phyloP scores from a whole-genome alignment of 2,113 vertebrate genomes.

The Tricholaema leucomelas region DNA sequence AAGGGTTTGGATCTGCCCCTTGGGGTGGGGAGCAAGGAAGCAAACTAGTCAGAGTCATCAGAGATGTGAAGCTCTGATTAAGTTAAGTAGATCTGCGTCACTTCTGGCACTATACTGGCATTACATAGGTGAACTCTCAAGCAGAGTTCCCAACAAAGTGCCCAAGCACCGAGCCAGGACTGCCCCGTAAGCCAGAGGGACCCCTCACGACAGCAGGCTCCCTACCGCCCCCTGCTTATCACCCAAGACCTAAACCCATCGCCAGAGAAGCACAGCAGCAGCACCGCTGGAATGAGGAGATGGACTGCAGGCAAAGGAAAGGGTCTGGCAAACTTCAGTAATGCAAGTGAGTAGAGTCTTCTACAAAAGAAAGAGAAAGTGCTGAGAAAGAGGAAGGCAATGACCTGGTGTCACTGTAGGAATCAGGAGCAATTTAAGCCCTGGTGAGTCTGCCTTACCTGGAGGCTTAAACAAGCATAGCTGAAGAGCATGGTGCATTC shows the following conservation, averaged over 20 bases:
- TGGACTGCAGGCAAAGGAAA: not conserved
- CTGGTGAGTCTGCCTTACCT: not conserved
- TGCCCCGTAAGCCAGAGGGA: not conserved
- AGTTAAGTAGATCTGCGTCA: not conserved
- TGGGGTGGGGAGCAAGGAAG: not conserved
- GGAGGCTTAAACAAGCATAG: not conserved
- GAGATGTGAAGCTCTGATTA: not conserved
- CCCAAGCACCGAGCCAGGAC: not conserved
- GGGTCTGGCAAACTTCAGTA: not conserved
- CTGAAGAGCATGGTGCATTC: not conserved
- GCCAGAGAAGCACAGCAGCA: not conserved
- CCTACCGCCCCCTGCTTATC: not conserved
- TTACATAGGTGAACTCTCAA: fast-evolving
- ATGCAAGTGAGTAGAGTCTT: not conserved
- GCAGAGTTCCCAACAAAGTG: fast-evolving
- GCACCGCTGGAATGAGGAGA: not conserved
- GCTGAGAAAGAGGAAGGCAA: not conserved
- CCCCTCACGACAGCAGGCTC: not conserved
- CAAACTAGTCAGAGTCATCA: not conserved
- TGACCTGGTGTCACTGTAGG: not conserved
- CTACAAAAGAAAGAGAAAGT: not conserved
- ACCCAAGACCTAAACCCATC: not conserved
- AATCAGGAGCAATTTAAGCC: not conserved
- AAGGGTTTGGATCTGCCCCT: fast-evolving
- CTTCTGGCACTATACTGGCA: no score